Evolutionary conservation across 23 tunicate species (phyloP).

Genomic region (Trididemnum miniatum): DNA sequence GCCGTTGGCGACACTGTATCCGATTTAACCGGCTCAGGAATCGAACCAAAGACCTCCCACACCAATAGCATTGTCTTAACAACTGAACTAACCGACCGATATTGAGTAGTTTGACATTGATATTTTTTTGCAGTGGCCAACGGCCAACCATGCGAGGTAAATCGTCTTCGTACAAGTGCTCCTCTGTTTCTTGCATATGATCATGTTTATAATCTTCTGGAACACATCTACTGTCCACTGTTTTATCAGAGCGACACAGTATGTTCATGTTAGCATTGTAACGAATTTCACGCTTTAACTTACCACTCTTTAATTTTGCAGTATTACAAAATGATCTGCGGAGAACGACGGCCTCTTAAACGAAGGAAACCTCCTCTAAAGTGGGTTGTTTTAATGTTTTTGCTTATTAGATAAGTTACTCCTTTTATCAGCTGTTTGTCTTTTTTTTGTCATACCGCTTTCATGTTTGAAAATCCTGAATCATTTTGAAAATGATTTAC

Average conservation of each 20-base stretch:
- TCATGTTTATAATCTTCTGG: constrained; percentile 84
- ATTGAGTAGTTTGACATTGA: too few species aligned
- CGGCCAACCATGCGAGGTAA: constrained; percentile 58
- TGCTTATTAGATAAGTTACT: too few species aligned
- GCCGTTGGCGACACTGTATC: too few species aligned
- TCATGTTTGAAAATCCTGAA: too few species aligned
- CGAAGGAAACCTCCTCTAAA: background rate
- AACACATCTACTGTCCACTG: constrained; percentile 81
- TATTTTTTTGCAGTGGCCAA: constrained; percentile 54
- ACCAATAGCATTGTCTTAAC: too few species aligned
- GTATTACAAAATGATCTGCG: constrained; percentile 92
- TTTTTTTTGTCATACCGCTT: too few species aligned
- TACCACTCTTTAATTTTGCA: constrained; percentile 20
- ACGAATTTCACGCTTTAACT: background rate
- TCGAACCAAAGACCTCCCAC: too few species aligned
- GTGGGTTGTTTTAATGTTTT: background rate
- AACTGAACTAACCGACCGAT: too few species aligned
- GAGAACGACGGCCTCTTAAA: constrained; percentile 48
- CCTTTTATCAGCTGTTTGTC: too few species aligned
- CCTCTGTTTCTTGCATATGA: constrained; percentile 87
- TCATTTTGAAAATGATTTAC: too few species aligned
- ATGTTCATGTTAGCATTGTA: constrained; percentile 4
- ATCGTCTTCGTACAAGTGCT: constrained; percentile 69
- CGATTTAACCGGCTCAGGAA: too few species aligned
- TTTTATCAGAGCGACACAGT: constrained; percentile 89